Evolutionary conservation across 2,113 vertebrate genomes (phyloP).

Genomic region (Cariama cristata): DNA sequence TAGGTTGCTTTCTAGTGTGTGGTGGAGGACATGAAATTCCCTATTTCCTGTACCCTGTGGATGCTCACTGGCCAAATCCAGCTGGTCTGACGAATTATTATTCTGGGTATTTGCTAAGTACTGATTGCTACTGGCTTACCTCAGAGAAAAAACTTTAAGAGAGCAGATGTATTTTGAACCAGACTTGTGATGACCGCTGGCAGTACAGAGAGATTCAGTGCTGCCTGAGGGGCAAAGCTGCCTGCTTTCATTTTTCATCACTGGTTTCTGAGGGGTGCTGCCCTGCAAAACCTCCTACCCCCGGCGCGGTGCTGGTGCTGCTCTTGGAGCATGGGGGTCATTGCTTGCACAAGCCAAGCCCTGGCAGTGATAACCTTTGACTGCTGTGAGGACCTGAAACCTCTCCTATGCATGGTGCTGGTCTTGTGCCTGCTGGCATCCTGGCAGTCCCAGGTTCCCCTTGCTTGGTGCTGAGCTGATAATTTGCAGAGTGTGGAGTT

Average conservation of each 20-base stretch:
- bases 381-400: neutral
- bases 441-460: neutral
- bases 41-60: neutral
- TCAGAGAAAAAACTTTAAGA: neutral
- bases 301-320: fast-evolving
- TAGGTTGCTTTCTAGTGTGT: neutral
- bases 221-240: neutral
- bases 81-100: neutral
- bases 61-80: neutral
- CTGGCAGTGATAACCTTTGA: neutral
- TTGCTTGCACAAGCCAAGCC: neutral
- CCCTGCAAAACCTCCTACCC: neutral
- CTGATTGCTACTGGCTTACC: neutral
- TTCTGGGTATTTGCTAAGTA: neutral
- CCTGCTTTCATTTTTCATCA: neutral
- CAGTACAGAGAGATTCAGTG: neutral
- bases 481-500: neutral
- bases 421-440: neutral
- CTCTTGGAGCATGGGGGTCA: neutral
- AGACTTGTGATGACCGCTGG: neutral
- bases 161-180: neutral
- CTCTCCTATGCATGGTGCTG: neutral
- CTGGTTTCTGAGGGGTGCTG: neutral
- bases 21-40: neutral
- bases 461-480: neutral